Evolutionary conservation across 2,888 invertebrate genomes (phyloP).

Genomic region (Drosophila basisetae): DNA sequence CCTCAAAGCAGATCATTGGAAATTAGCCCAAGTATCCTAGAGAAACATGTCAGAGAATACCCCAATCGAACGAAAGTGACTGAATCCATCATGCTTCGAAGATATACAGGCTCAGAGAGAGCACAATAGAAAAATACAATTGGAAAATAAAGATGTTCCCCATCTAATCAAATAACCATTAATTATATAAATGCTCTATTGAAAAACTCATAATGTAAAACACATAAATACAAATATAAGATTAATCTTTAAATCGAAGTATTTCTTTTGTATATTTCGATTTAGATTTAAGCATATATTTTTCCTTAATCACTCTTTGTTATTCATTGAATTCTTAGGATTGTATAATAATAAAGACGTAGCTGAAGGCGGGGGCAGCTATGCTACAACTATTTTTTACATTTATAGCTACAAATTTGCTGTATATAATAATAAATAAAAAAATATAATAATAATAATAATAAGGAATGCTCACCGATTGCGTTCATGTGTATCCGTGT

Average conservation of each 20-base stretch:
- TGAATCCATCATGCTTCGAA: not conserved
- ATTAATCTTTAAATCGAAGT: not conserved
- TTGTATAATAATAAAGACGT: not conserved
- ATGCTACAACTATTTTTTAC: not conserved
- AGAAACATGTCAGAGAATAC: not conserved
- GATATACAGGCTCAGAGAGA: not conserved
- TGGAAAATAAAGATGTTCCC: not conserved
- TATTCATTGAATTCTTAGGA: not conserved
- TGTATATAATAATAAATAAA: not conserved
- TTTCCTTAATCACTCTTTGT: not conserved
- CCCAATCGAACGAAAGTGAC: not conserved
- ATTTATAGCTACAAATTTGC: not conserved
- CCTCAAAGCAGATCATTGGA: not conserved
- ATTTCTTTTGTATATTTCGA: not conserved
- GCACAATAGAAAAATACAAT: no score
- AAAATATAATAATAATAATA: not conserved
- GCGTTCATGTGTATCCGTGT: constrained; percentile 88
- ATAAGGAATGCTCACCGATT: constrained; percentile 87
- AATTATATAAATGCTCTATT: not conserved
- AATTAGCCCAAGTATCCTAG: not conserved
- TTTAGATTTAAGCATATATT: not conserved
- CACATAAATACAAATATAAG: not conserved
- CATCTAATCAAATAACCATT: not conserved
- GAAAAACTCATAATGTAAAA: not conserved
- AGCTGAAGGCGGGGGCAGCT: not conserved